Evolutionary conservation across 2,888 invertebrate genomes (phyloP), one percentile per base, ranked within the genome.

Genomic region (Trisateles emortualis): DNA sequence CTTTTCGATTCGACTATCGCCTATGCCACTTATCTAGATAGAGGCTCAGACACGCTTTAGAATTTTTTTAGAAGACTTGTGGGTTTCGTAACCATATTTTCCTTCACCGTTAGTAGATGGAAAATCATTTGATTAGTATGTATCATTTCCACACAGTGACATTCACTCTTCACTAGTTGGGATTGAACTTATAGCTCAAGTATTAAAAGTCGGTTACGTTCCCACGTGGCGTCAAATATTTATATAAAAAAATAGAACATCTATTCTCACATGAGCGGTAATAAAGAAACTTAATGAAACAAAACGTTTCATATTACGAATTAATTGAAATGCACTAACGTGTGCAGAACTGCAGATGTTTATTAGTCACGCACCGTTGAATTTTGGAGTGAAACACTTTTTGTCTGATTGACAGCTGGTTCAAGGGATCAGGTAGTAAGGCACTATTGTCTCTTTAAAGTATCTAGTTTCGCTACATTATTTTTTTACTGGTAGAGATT

Each of bases 391-490:
- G 40, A 26, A 42, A n/a, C 36, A 5, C n/a, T 44, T 42, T 41
- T 50, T 36, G 16, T 50, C 2, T 14, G 44, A 64, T 65, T 65
- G 69, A 54, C 68, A 61, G 65, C 53, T 64, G 61, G 55, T 47
- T 47, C 47, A 53, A 29, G 19, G 13, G 30, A 10, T 29, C 50
- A 39, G 50, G 43, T 44, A 44, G 19, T 9, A 22, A 14, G 5
- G 14, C 1, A 32, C n/a, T 14, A 32, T 32, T 32, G 32, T 13
- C 13, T n/a, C 4, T 1, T 13, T 11, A 3, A 32, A 32, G 1
- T 1, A 13, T 11, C 22, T 22, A 3, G 11, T 11, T 32, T 32
- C 32, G 6, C n/a, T 32, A 11, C 32, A 5, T 11, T 32, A 3
- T 11, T 2, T 14, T 35, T 35, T 35, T 35, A 16, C 14, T 2